phyloP scores from a whole-genome alignment of 2,888 invertebrate genomes.

The Neoascia interrupta region DNA sequence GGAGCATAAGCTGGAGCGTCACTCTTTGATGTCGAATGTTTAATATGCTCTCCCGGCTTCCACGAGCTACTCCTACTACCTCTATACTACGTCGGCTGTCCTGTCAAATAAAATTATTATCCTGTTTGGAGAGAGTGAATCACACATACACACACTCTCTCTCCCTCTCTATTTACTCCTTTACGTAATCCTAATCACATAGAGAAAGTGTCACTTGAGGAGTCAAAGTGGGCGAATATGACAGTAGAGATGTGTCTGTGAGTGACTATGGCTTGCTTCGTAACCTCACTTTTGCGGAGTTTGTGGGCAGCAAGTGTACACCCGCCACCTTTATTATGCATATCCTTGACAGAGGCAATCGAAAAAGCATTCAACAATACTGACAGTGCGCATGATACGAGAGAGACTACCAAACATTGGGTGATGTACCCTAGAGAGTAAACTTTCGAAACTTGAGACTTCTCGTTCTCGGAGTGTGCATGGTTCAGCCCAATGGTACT shows the following conservation, averaged over 20 bases:
- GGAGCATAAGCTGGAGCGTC: slow-evolving; percentile 34
- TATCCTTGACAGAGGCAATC: slow-evolving; percentile 64
- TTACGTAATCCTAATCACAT: slow-evolving; percentile 65
- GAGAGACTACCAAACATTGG: slow-evolving; percentile 15
- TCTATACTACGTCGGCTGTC: too few relatives aligned
- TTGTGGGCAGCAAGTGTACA: slow-evolving; percentile 19
- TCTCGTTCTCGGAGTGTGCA: too few relatives aligned
- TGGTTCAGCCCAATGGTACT: too few relatives aligned
- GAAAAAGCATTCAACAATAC: not conserved
- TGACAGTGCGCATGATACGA: slow-evolving; percentile 33
- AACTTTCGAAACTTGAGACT: too few relatives aligned
- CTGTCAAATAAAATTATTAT: not conserved
- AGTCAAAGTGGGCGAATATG: slow-evolving; percentile 42
- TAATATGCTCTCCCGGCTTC: slow-evolving; percentile 1
- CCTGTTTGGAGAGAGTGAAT: not conserved
- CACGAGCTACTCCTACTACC: too few relatives aligned
- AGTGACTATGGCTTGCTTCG: slow-evolving; percentile 23
- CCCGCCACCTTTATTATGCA: slow-evolving; percentile 38
- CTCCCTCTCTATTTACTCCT: slow-evolving; percentile 52
- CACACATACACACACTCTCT: too few relatives aligned
- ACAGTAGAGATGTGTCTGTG: slow-evolving; percentile 48
- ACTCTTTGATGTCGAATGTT: not conserved
- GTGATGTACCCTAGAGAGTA: slow-evolving; percentile 22
- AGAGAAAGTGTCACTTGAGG: slow-evolving; percentile 49
- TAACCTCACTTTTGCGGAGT: slow-evolving; percentile 53